Evolutionary conservation across 30 jellyfish, hydroid and myxozoan genomes (phyloP), one percentile per base, ranked within the genome.

Genomic region (Hydractinia echinata): DNA sequence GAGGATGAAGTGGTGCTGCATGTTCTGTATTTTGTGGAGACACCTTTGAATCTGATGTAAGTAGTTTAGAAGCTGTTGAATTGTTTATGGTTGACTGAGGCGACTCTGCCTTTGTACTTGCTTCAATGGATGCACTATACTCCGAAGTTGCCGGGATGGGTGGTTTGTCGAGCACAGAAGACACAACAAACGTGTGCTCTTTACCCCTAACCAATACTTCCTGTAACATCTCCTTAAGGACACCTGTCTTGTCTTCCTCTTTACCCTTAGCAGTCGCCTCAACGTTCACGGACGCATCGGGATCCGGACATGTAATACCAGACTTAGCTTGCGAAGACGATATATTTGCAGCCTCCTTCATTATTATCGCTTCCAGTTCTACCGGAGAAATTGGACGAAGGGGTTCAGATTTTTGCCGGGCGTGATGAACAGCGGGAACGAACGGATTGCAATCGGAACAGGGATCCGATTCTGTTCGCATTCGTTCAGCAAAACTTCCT

Each of bases 341-440:
- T 30, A 30, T 30, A 30, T 30, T 30, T 30, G 44, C 44, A 30
- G 44, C 44, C 44, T 30, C 44, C 44, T 30, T 30, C 44, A 30
- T 30, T 30, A 30, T 30, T 30, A 30, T 30, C 44, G 44, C 44
- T 30, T 30, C 44, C 44, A 30, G 44, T 30, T 30, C 44, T 30
- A 30, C 44, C 2, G 44, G 44, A 30, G 44, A 30, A 30, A 30
- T 30, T 30, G 44, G 44, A 30, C 44, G 74, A n/a, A 64, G 51
- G 39, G 74, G 74, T 64, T 64, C 74, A n/a, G 74, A 64, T 64
- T 6, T 64, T 64, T 64, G 74, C 39, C 74, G 19, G 74, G 74
- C 9, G 39, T 64, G 74, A 7, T n/a, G 10, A 64, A n/a, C 51
- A 7, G 19, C 51, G 39, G 9, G 74, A n/a, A 64, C 10, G 4